phyloP scores from a whole-genome alignment of 2,113 vertebrate genomes.

The Naja naja region DNA sequence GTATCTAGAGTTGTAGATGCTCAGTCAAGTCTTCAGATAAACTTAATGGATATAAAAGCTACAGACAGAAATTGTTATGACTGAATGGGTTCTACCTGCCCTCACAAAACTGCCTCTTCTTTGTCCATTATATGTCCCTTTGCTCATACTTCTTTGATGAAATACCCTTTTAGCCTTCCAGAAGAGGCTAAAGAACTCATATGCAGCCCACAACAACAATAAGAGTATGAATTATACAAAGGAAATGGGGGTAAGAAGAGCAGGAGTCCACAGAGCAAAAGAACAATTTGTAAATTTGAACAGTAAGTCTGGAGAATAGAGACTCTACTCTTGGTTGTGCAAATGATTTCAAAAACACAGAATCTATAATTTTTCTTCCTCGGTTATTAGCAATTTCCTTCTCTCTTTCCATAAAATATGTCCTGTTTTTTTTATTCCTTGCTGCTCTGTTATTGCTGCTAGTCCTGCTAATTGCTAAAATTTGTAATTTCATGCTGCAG shows the following conservation, averaged over 20 bases:
- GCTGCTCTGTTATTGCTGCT: neutral
- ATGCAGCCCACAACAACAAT: neutral
- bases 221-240: neutral
- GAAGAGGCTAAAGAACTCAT: neutral
- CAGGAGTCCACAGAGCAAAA: neutral
- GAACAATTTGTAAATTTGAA: neutral
- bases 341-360: neutral
- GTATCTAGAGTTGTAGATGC: neutral
- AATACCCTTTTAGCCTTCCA: neutral
- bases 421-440: neutral
- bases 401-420: neutral
- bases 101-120: neutral
- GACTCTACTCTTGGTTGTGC: neutral
- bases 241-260: neutral
- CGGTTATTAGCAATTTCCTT: neutral
- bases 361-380: neutral
- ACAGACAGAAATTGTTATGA: neutral
- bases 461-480: neutral
- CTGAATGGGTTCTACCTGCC: neutral
- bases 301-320: neutral
- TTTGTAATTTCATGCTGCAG: neutral
- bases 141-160: neutral
- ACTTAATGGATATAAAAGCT: neutral
- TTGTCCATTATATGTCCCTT: neutral
- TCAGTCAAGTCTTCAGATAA: neutral